Base-by-base conservation (phyloP, 2,888 invertebrate genomes). In the Ophioninae sp. region DNA sequence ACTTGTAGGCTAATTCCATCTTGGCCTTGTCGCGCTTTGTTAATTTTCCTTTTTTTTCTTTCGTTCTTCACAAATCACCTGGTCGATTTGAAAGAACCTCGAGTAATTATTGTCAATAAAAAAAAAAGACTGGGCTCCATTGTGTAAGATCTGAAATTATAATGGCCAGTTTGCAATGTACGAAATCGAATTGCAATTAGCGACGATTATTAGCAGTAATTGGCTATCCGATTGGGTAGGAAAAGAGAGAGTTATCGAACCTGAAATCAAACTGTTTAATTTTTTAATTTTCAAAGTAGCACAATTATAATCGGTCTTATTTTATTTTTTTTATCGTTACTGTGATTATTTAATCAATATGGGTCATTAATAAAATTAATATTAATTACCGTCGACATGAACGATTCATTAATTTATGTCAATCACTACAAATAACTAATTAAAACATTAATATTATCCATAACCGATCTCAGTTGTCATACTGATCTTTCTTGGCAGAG, bases 11-110 rank as follows among this genome's bases (percentile, higher is more conserved):
- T 68, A 68, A 77, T 77, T 44, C 21, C 57, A n/a, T 77, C 76
- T 77, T 77, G 76, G 68, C 76, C 68, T 77, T 61, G 68, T 77
- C 76, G 68, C 76, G 61, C 20, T 68, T 68, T 44, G n/a, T 7
- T 59, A 30, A 44, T 69, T 23, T 23, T 77, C 30, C 30, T 30
- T 30, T 30, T 30, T 61, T 59, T 37, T 61, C 41, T 61, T 72
- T 20, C 59, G 37, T 21, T 30, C 50, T 50, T 50, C 13, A 50
- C 50, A 10, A 17, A 17, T 50, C 50, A 50, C 50, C 50, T 50
- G 50, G 50, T 50, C 17, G 50, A 50, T 50, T 50, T 10, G 50
- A 50, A 17, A 50, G 50, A 50, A 50, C 50, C 50, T 50, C 17
- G 50, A 50, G 17, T 13, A 50, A 13, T 50, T 17, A 50, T 50